Base-by-base conservation (phyloP, 1,140 invertebrate species). In the Caenorhabditis latens region DNA sequence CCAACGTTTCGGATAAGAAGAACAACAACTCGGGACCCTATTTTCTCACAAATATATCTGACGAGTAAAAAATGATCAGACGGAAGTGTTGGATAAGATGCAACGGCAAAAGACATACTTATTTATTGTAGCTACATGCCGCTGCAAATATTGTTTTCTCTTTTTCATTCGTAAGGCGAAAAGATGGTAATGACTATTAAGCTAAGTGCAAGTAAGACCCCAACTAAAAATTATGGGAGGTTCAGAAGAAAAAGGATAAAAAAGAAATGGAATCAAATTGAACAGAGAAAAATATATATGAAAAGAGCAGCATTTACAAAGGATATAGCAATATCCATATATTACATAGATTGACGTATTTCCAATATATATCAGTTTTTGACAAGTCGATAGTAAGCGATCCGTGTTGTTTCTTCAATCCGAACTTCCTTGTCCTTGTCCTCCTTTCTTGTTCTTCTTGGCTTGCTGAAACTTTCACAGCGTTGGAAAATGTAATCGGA, bases 11-110 rank as follows among this genome's bases (percentile, higher is more conserved):
- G 46, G 46, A 19, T 50, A 11, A 63, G 61, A 63, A 63, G 71
- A 79, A 79, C 71, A 79, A 79, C 71, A 79, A 79, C 71, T 48
- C 40, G 71, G 71, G 65, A 71, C 65, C 65, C 40, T 71, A 43
- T 71, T 71, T n/a, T 43, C 40, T 71, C 42, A 43, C 65, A 53
- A 50, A 79, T 50, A 79, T 48, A 79, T 79, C 43, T 79, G 71
- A 50, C 71, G 24, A 79, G 71, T 50, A 79, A 79, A 71, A 79
- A 79, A 79, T 53, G 71, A 79, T 79, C 71, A 79, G 21, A 50
- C 71, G 71, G 71, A 79, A 79, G 46, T 79, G 71, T 79, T 5
- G 43, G 16, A 67, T 14, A 71, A 43, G 65, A 13, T 32, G 19
- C 21, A 65, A 65, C 4, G 5, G 32, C 32, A n/a, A 40, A 13